These are phyloP conservation scores for Camarhynchus parvulus DNA, from an alignment of 2,113 vertebrate species.

Conservation along the genomic window DNA sequence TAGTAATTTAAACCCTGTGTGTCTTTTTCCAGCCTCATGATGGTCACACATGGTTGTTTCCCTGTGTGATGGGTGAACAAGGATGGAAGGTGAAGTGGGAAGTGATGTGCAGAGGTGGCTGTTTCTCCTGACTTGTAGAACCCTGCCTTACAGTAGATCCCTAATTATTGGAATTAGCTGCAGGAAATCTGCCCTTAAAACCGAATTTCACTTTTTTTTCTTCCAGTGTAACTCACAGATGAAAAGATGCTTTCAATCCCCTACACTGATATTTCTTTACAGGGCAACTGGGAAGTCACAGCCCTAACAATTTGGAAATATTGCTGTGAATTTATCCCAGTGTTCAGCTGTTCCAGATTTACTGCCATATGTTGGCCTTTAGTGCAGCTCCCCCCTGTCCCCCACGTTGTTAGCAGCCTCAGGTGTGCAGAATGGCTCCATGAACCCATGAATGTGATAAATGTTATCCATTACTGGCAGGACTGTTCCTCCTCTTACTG, in stretches of 20 bases:
- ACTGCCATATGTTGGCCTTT: slow-evolving; percentile 47
- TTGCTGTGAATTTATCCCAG: slow-evolving; percentile 5
- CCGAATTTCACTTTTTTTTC: background rate
- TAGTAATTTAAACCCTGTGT: background rate
- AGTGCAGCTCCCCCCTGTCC: background rate
- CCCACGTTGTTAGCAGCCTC: slow-evolving; percentile 24
- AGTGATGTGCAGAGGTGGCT: background rate
- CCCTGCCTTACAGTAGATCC: background rate
- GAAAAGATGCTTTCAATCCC: background rate
- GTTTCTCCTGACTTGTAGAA: background rate
- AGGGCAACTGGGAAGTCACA: background rate
- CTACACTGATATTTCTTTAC: background rate
- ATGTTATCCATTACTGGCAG: slow-evolving; percentile 20
- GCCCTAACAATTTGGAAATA: slow-evolving; percentile 4
- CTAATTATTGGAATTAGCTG: background rate
- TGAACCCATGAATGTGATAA: slow-evolving; percentile 44
- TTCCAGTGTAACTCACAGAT: background rate
- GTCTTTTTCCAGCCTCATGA: background rate
- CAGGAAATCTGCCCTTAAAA: background rate
- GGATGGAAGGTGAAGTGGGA: background rate
- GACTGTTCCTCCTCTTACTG: background rate
- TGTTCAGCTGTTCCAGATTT: slow-evolving; percentile 48
- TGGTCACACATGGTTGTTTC: background rate
- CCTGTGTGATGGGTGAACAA: background rate
- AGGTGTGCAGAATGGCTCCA: slow-evolving; percentile 38